Conservation (phyloP, 2,888 invertebrate genomes). For the Steinernema carpocapsae region DNA sequence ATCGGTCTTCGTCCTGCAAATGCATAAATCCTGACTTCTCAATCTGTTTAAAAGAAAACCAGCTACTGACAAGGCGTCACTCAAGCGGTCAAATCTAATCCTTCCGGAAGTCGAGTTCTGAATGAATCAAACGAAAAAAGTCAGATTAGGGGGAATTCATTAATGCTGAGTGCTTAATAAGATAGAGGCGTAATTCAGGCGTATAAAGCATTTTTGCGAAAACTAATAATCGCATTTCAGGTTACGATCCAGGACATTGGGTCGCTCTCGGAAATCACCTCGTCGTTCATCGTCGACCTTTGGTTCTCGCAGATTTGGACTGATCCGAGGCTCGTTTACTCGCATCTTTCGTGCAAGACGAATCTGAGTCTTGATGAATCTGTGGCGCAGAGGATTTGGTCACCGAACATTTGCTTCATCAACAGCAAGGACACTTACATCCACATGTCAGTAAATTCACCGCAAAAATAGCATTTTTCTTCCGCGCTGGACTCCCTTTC, state of each 20-base stretch:
- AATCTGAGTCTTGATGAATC: slow-evolving; percentile 54
- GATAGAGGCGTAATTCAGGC: too few relatives aligned
- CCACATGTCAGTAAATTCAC: slow-evolving; percentile 40
- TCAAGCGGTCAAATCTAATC: slow-evolving; percentile 17
- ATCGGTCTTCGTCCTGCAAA: too few relatives aligned
- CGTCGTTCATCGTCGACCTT: slow-evolving; percentile 50
- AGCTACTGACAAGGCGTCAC: slow-evolving; percentile 5
- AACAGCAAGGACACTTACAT: slow-evolving; percentile 52
- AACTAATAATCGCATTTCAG: slow-evolving; percentile 26
- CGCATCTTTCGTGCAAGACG: slow-evolving; percentile 50
- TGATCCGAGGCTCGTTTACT: slow-evolving; percentile 48
- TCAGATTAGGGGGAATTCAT: too few relatives aligned
- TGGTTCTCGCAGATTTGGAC: slow-evolving; percentile 54
- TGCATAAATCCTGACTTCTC: too few relatives aligned
- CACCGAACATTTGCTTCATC: slow-evolving; percentile 57
- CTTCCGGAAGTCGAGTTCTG: not conserved
- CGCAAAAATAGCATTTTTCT: too few relatives aligned
- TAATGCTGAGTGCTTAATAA: too few relatives aligned
- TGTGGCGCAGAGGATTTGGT: slow-evolving; percentile 50
- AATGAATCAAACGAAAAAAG: too few relatives aligned
- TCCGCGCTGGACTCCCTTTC: too few relatives aligned
- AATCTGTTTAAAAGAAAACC: too few relatives aligned
- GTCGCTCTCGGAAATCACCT: slow-evolving; percentile 49
- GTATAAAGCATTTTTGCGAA: too few relatives aligned
- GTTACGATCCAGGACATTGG: slow-evolving; percentile 51